Conservation (phyloP, 1,140 invertebrate species). For the Ephestia elutella region DNA sequence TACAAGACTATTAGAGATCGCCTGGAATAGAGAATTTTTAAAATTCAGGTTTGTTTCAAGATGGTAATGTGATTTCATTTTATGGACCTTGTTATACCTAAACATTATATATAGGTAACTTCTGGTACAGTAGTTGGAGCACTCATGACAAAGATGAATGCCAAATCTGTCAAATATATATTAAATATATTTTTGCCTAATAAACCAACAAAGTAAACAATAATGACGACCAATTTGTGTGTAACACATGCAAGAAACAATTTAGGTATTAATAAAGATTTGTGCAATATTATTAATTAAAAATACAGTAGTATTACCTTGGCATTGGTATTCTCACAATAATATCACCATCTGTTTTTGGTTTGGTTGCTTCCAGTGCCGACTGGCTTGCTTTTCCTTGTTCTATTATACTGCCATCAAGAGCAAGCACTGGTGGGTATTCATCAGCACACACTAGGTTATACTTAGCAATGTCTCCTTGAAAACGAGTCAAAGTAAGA, state of each 20-base stretch:
- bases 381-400: slow-evolving; percentile 19
- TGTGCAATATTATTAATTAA: not conserved
- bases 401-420: slow-evolving; percentile 43
- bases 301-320: slow-evolving; percentile 43
- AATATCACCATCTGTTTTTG: slow-evolving; percentile 44
- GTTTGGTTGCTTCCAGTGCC: slow-evolving; percentile 39
- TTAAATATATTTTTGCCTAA: no score
- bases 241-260: no score
- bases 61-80: no score
- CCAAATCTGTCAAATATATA: no score
- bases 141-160: no score
- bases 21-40: slow-evolving; percentile 34
- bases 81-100: no score
- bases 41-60: no score
- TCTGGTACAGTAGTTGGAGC: no score
- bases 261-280: no score
- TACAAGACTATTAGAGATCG: slow-evolving; percentile 91
- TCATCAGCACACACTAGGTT: slow-evolving; percentile 77
- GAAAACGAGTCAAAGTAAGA: slow-evolving; percentile 84
- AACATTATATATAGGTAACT: no score
- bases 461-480: slow-evolving; percentile 78
- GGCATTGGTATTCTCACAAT: slow-evolving; percentile 91
- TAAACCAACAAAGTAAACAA: no score
- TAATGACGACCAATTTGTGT: no score
- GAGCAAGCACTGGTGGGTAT: slow-evolving; percentile 56